A percentile compares a stretch with the other conserved stretches of the same genome.
These are phyloP conservation scores for Pangasianodon gigas DNA, from an alignment of 2,113 vertebrate species.

Conservation along the genomic window DNA sequence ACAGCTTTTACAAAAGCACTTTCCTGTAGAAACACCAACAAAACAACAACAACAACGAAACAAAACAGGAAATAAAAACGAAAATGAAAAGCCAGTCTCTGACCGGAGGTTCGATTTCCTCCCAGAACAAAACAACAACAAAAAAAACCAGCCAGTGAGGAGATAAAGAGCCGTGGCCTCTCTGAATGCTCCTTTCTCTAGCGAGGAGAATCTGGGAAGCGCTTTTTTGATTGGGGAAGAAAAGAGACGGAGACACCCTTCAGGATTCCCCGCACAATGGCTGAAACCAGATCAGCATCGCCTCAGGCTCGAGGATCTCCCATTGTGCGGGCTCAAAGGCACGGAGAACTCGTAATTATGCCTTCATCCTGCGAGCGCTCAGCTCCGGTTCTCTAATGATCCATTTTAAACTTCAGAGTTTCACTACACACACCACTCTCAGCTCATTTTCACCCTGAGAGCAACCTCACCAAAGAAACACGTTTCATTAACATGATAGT, in stretches of 20 bases:
- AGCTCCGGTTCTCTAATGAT: slow-evolving; percentile 1
- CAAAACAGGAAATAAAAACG: slow-evolving; percentile 5
- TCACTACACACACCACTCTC: neutral
- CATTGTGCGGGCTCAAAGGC: slow-evolving; percentile 63
- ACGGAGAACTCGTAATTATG: slow-evolving; percentile 57
- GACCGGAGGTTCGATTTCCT: slow-evolving; percentile 47
- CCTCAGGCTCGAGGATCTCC: slow-evolving; percentile 58
- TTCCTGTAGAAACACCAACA: neutral
- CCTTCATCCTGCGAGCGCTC: slow-evolving; percentile 15
- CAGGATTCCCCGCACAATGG: slow-evolving; percentile 70
- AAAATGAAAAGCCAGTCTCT: slow-evolving; percentile 41
- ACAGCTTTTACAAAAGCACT: neutral
- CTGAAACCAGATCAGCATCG: slow-evolving; percentile 66
- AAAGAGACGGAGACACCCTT: slow-evolving; percentile 73
- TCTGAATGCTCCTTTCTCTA: slow-evolving; percentile 59
- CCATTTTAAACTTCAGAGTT: neutral
- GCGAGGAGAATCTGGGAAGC: slow-evolving; percentile 68
- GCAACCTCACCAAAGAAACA: neutral
- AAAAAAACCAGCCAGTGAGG: neutral
- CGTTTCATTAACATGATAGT: neutral
- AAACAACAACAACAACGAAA: neutral
- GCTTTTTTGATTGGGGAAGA: slow-evolving; percentile 70
- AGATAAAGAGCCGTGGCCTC: slow-evolving; percentile 52
- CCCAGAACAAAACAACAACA: slow-evolving; percentile 50
- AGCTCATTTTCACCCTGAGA: neutral